Evolutionary conservation across 2,113 vertebrate species (phyloP), one percentile per base, ranked within the genome.

Genomic region (Rhagologus leucostigma): DNA sequence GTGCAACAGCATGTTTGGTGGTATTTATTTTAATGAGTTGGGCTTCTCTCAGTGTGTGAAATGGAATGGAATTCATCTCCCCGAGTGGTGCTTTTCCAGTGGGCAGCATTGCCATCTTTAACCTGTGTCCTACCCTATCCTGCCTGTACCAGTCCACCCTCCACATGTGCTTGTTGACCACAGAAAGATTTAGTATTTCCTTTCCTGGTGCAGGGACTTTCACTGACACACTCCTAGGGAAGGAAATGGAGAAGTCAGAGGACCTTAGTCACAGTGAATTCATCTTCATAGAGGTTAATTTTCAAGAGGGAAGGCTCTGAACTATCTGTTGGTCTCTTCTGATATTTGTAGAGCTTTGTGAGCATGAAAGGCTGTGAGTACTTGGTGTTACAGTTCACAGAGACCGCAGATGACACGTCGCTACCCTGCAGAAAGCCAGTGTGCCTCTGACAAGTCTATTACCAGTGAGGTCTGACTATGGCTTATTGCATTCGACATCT

Each of bases 341-440:
- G 84, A 74, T 88, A 29, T 67, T 77, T 89, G 71, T 74, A 23
- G 76, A 92, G 90, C 35, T 80, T 62, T 89, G 68, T 74, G 64
- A 80, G 68, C 59, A 67, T 70, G 71, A 89, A 92, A 89, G 60
- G 63, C 90, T 84, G 30, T 19, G 62, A 89, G 76, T 69, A 41
- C 68, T 87, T 0, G 0, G 37, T 83, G 83, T 74, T 74, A 52
- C 11, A 60, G 85, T 69, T 96, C 80, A 44, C 55, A 83, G 85
- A 76, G 68, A 33, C 20, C 4, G 7, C 52, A 69, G 85, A 63
- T 90, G 76, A 33, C 64, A 44, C 2, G 33, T 39, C 0, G 6
- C 71, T 85, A 19, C 67, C 46, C 63, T 94, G 42, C 12, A 74
- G 75, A 86, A 70, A 97, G 75, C 50, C 94, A 63, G 0, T 21